phyloP scores from a whole-genome alignment of 2,113 vertebrate genomes.

The Strix uralensis region DNA sequence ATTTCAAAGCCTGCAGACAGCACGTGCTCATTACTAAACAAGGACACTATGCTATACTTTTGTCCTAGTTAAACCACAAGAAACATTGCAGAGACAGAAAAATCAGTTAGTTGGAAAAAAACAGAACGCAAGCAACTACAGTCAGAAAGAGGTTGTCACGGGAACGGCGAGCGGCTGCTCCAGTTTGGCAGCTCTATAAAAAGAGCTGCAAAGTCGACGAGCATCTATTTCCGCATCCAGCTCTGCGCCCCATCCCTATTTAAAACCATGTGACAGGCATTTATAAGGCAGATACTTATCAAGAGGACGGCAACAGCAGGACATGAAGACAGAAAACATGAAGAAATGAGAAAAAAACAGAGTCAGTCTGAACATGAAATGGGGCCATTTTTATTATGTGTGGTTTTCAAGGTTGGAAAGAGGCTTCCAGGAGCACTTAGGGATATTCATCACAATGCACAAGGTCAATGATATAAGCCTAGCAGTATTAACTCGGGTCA shows the following conservation, averaged over 20 bases:
- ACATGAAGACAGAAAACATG: conserved; percentile 38
- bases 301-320: conserved; percentile 31
- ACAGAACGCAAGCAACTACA: conserved; percentile 67
- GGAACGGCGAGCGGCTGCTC: conserved; percentile 65
- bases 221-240: conserved; percentile 53
- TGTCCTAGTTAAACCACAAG: conserved; percentile 86
- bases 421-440: background rate
- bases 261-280: conserved; percentile 42
- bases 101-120: conserved; percentile 79
- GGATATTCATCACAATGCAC: background rate
- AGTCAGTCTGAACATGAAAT: background rate
- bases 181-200: conserved; percentile 56
- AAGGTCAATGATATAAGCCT: background rate
- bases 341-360: background rate
- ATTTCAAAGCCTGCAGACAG: conserved; percentile 98
- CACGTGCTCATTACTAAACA: conserved; percentile 93
- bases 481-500: background rate
- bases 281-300: conserved; percentile 24
- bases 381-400: background rate
- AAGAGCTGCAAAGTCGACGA: conserved; percentile 42
- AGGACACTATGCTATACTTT: conserved; percentile 93
- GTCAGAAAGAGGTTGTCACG: conserved; percentile 73
- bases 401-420: background rate
- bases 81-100: conserved; percentile 81
- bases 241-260: conserved; percentile 28